Evolutionary conservation across 2,797 vertebrate genomes (phyloP), one percentile per base, ranked within the genome.

Genomic region (Ctenosaura bakeri): DNA sequence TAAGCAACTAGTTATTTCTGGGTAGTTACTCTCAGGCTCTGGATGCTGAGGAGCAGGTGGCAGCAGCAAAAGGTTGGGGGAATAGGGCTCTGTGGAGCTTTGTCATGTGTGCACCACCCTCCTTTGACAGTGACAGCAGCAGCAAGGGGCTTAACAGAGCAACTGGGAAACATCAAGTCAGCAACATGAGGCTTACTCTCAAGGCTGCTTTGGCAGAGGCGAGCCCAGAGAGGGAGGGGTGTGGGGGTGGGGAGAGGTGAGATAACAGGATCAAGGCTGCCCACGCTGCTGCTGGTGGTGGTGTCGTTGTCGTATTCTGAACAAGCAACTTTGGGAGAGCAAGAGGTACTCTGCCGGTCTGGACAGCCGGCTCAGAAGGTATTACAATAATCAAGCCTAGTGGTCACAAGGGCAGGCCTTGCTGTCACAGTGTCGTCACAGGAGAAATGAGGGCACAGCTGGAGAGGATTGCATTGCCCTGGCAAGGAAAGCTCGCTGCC

Each of bases 351-450:
- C 54, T 46, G 80, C 69, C 69, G 32, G 79, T 42, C 32, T 82
- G 56, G 56, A 20, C 42, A 69, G 46, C 46, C 4, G 13, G 38
- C 84, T 77, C 20, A 69, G 78, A 69, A 73, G 50, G 73, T 54
- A 89, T 89, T 91, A 82, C n/a, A n/a, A 77, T 59, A 69, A 82
- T 69, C 88, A 86, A 89, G 54, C 42, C 71, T 56, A 22, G 78
- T 66, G 79, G 59, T 83, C 87, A 82, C 56, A 86, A 54, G 89
- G 84, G 89, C 69, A 82, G 22, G 69, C 6, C 71, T 83, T 42
- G n/a, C 71, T 38, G 71, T 64, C 46, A 73, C n/a, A 66, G 46
- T 77, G 56, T 64, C 89, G 71, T 87, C 89, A 83, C 24, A n/a
- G 56, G 89, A 22, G 52, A 87, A 87, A 82, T 14, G 56, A 64